Evolutionary conservation across 2,888 invertebrate species (phyloP).

Genomic region (Tetranychus piercei): DNA sequence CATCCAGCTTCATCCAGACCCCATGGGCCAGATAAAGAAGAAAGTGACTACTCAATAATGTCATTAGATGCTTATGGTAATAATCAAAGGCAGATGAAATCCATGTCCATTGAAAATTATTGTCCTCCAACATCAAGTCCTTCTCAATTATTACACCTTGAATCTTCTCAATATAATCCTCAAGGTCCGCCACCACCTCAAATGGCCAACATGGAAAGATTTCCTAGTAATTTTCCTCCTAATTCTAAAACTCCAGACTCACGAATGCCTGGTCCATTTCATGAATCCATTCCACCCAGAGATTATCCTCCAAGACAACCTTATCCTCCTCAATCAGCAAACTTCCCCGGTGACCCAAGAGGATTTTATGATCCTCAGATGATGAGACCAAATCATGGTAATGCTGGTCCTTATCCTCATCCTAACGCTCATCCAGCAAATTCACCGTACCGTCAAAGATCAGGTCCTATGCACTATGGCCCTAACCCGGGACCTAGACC

Average conservation of each 20-base stretch:
- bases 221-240: background rate
- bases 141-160: background rate
- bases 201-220: background rate
- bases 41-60: slow-evolving; percentile 4
- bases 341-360: background rate
- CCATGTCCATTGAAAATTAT: background rate
- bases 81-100: background rate
- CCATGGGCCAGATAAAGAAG: background rate
- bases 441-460: background rate
- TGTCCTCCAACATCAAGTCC: slow-evolving; percentile 3
- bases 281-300: background rate
- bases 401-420: background rate
- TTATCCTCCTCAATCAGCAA: background rate
- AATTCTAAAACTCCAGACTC: background rate
- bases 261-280: background rate
- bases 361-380: slow-evolving; percentile 5
- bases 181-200: background rate
- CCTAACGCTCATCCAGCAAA: slow-evolving; percentile 1
- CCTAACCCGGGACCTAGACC: background rate
- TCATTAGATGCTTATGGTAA: slow-evolving; percentile 5
- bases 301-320: background rate
- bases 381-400: background rate
- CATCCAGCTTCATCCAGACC: background rate
- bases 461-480: background rate
- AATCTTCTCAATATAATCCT: slow-evolving; percentile 1